A percentile compares a stretch with the other conserved stretches of the same genome.
phyloP scores from a whole-genome alignment of 2,113 vertebrate genomes.

The Chloebia gouldiae region DNA sequence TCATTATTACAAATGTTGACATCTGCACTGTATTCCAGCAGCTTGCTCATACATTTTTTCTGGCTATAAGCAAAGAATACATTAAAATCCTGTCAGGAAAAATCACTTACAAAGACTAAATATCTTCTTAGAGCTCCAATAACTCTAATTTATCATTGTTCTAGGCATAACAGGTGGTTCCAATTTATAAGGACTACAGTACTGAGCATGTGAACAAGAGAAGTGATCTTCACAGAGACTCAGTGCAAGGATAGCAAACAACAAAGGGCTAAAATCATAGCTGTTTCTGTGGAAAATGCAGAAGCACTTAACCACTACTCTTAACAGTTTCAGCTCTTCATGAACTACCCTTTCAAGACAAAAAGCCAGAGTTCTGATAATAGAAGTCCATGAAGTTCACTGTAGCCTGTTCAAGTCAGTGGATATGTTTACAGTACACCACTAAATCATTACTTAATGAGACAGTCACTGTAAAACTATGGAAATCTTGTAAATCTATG shows the following conservation, averaged over 20 bases:
- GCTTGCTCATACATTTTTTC: constrained; percentile 98
- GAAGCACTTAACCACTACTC: not conserved
- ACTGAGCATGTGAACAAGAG: not conserved
- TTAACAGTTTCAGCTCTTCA: not conserved
- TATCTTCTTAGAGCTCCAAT: not conserved
- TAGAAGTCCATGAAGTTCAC: not conserved
- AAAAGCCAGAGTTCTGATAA: not conserved
- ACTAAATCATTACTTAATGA: not conserved
- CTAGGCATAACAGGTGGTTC: not conserved
- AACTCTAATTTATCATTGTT: not conserved
- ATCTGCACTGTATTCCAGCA: constrained; percentile 94
- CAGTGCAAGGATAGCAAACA: not conserved
- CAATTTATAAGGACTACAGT: not conserved
- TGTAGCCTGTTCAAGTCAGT: not conserved
- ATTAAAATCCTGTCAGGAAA: not conserved
- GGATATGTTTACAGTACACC: not conserved
- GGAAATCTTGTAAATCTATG: not conserved
- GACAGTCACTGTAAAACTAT: not conserved
- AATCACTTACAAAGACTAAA: not conserved
- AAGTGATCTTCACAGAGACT: not conserved
- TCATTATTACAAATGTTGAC: constrained; percentile 99
- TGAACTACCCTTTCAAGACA: not conserved
- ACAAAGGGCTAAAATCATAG: not conserved
- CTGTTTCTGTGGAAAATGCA: not conserved
- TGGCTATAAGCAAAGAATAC: constrained; percentile 78